Evolutionary conservation across 2,888 invertebrate genomes (phyloP).

Genomic region (Epinotia nisella): DNA sequence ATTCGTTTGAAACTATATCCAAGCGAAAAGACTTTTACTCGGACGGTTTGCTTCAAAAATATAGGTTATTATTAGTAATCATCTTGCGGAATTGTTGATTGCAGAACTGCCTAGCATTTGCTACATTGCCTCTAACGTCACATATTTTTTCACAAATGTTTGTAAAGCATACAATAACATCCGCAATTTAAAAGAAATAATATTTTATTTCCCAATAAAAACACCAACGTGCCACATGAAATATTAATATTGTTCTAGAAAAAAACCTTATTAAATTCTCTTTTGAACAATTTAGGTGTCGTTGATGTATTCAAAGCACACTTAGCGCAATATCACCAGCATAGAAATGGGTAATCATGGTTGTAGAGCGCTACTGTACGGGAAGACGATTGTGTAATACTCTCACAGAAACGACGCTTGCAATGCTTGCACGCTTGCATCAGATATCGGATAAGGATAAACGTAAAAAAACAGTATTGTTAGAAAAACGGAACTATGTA

Average conservation of each 20-base stretch:
- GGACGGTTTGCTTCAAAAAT: background rate
- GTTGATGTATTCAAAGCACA: constrained; percentile 71
- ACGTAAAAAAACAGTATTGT: constrained; percentile 18
- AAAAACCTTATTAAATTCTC: constrained; percentile 20
- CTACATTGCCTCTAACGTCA: background rate
- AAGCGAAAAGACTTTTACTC: background rate
- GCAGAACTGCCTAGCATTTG: background rate
- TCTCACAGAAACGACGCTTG: constrained; percentile 60
- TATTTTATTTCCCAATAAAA: background rate
- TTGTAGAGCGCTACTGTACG: constrained; percentile 71
- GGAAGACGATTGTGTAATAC: constrained; percentile 59
- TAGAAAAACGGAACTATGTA: constrained; percentile 22
- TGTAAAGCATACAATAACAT: background rate
- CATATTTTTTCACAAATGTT: background rate
- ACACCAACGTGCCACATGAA: background rate
- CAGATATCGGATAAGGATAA: constrained; percentile 35
- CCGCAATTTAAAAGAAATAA: background rate
- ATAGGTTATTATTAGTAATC: too few species aligned
- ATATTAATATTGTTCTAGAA: constrained; percentile 8
- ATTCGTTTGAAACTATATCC: background rate
- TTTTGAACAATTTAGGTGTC: constrained; percentile 47
- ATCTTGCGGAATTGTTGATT: background rate
- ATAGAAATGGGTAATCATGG: constrained; percentile 73
- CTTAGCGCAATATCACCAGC: constrained; percentile 61
- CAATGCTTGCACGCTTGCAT: constrained; percentile 15